Evolutionary conservation across 2,888 invertebrate species (phyloP).

Genomic region (Yponomeuta evonymella): DNA sequence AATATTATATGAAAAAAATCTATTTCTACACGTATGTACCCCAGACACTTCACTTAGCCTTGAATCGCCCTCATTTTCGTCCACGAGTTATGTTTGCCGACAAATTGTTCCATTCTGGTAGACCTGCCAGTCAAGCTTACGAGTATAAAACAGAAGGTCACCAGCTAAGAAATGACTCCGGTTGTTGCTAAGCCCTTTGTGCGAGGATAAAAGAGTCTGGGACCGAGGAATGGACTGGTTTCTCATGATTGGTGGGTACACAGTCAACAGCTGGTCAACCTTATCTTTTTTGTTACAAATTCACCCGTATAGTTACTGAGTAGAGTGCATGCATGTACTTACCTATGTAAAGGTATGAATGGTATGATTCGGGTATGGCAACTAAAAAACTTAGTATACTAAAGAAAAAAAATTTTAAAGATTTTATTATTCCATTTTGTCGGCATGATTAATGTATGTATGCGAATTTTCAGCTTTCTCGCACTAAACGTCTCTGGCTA

Average conservation of each 20-base stretch:
- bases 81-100: not conserved
- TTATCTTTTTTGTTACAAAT: not conserved
- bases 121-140: not conserved
- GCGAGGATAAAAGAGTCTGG: not conserved
- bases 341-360: too few relatives aligned
- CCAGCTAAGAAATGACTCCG: not conserved
- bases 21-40: not conserved
- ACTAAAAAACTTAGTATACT: too few relatives aligned
- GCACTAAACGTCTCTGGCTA: too few relatives aligned
- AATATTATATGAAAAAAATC: not conserved
- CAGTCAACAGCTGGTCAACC: not conserved
- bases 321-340: too few relatives aligned
- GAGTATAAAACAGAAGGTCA: not conserved
- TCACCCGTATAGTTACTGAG: not conserved
- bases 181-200: not conserved
- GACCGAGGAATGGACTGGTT: not conserved
- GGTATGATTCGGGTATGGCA: too few relatives aligned
- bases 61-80: not conserved
- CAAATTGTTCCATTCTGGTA: not conserved
- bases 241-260: not conserved
- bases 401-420: too few relatives aligned
- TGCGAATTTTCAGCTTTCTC: too few relatives aligned
- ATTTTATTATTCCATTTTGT: too few relatives aligned
- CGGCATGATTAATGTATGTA: too few relatives aligned
- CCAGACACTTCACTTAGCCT: not conserved